Base-by-base conservation (phyloP, 2,113 vertebrate species). In the Edolisoma coerulescens region DNA sequence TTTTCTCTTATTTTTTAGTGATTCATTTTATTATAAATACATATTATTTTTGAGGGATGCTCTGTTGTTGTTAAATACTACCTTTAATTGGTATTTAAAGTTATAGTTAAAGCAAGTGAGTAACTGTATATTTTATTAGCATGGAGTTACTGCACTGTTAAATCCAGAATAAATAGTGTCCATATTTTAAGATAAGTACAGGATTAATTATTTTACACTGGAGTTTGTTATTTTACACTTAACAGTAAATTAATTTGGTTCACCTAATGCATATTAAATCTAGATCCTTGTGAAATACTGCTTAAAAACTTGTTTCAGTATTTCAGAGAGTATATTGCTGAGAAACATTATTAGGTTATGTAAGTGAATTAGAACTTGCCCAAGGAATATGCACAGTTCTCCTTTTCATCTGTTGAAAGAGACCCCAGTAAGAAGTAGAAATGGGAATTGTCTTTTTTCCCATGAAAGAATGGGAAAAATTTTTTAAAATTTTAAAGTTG, bases 171-270 rank as follows among this genome's bases (percentile, higher is more conserved):
- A 96, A 95, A 89, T 80, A 91, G 16, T 81, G 39, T 35, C 16
- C 30, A 71, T 83, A 91, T 95, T 92, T 95, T 95, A 94, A 94
- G 53, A 57, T 56, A 60, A 56, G 63, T 92, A 56, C 52, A 70
- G 15, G 64, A 28, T 83, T 95, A 94, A 96, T 96, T 95, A 89
- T 89, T 95, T 93, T 83, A 84, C 54, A 47, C 37, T 76, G 56
- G 23, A 86, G 65, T 92, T 94, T 90, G 63, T 94, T 95, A 80
- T 90, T 95, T 97, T 96, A 32, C 44, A 83, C 59, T 93, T 91
- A 91, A 50, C 10, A 97, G 74, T 87, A 70, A 93, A 96, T 96
- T 94, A 95, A 84, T 94, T 95, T 96, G 18, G 79, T 70, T 94
- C 81, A 94, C 74, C 49, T 94, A 61, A 88, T 92, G 70, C 26